Conservation (phyloP, 1,140 invertebrate species). For the Cydia strobilella region DNA sequence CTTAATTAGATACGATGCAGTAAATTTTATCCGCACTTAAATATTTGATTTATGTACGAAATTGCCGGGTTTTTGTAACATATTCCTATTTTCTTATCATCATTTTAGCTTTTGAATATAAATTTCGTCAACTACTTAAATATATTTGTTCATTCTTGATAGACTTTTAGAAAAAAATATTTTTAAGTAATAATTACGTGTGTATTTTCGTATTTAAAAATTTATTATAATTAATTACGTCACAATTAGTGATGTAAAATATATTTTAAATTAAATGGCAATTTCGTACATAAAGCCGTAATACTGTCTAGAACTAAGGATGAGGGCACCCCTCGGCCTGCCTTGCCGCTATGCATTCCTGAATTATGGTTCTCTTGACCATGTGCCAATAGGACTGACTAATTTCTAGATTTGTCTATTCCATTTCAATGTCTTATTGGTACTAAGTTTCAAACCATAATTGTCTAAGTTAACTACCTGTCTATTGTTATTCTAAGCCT, state of each 20-base stretch:
- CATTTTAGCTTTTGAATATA: neutral
- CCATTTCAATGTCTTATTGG: slow-evolving; percentile 19
- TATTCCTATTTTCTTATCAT: neutral
- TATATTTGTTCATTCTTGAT: neutral
- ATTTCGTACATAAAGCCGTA: neutral
- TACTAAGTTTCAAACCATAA: slow-evolving; percentile 1
- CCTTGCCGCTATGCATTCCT: slow-evolving; percentile 28
- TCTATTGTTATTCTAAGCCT: neutral
- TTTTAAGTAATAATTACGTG: too few relatives aligned
- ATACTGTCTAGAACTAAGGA: neutral
- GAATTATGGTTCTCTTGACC: neutral
- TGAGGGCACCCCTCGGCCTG: neutral
- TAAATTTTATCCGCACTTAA: neutral
- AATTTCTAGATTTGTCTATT: neutral
- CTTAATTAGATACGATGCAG: neutral
- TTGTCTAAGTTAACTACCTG: neutral
- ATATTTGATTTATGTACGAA: neutral
- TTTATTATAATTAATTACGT: too few relatives aligned
- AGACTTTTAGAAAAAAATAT: too few relatives aligned
- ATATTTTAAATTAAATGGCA: neutral
- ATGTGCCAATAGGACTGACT: slow-evolving; percentile 23
- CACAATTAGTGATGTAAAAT: neutral
- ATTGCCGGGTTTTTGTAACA: neutral
- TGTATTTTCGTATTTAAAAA: too few relatives aligned
- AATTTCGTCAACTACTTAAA: neutral